These are phyloP conservation scores for Anas platyrhynchos DNA, from an alignment of 2,113 vertebrate species.

Conservation along the genomic window DNA sequence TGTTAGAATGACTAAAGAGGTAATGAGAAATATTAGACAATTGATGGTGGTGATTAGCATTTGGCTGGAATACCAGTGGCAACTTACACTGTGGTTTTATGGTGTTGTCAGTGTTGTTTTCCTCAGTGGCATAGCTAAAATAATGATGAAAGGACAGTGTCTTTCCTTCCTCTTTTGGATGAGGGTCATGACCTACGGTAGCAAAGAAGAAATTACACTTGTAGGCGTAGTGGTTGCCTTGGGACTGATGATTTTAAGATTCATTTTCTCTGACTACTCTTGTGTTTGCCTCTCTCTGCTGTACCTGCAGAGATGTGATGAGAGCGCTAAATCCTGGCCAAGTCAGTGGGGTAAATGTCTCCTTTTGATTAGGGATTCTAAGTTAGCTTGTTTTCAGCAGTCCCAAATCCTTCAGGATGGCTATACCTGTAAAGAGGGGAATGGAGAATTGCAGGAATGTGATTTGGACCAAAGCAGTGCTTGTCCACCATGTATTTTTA, in stretches of 20 bases:
- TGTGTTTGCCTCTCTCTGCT: neutral
- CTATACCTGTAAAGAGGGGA: neutral
- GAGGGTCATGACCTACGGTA: slow-evolving; percentile 53
- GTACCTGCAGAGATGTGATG: neutral
- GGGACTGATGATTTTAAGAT: slow-evolving; percentile 44
- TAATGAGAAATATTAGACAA: slow-evolving; percentile 59
- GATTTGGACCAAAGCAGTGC: neutral
- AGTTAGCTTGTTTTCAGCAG: neutral
- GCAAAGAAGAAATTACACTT: slow-evolving; percentile 51
- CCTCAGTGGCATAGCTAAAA: slow-evolving; percentile 36
- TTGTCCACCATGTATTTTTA: neutral
- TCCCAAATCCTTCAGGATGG: neutral
- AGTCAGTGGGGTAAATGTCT: neutral
- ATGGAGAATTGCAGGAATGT: neutral
- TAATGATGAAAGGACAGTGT: slow-evolving; percentile 66
- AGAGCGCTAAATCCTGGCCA: neutral
- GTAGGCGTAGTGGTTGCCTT: slow-evolving; percentile 56
- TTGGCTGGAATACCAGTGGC: slow-evolving; percentile 44
- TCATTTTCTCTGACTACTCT: neutral
- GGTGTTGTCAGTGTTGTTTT: slow-evolving; percentile 48
- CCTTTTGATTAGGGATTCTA: neutral
- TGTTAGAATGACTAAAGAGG: slow-evolving; percentile 37
- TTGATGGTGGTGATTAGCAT: slow-evolving; percentile 55
- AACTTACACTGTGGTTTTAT: slow-evolving; percentile 56
- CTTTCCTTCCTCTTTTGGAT: slow-evolving; percentile 53